These are phyloP conservation scores for Brachypalpus laphriformis DNA, from an alignment of 2,888 invertebrate genomes.

Conservation along the genomic window DNA sequence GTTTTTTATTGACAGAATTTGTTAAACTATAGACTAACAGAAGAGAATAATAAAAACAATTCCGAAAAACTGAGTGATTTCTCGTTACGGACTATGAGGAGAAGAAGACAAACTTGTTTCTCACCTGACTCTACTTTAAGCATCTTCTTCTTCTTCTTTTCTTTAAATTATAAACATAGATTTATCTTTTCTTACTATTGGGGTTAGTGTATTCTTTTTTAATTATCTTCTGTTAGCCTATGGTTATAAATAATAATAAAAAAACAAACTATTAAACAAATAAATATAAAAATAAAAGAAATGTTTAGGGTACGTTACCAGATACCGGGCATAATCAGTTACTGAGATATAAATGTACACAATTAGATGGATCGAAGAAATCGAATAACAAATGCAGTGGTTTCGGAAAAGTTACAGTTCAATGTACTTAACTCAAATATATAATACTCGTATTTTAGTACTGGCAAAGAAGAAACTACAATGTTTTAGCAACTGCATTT, in stretches of 20 bases:
- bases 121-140: not conserved
- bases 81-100: not conserved
- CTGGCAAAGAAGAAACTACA: no score
- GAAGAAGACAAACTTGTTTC: not conserved
- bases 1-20: not conserved
- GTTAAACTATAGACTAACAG: not conserved
- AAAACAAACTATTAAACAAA: not conserved
- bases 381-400: no score
- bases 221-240: conserved; percentile 39
- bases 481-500: no score
- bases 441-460: no score
- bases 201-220: not conserved
- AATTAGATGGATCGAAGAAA: no score
- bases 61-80: not conserved
- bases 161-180: not conserved
- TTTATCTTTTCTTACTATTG: not conserved
- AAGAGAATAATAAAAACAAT: not conserved
- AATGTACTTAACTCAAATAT: no score
- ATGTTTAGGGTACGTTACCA: not conserved
- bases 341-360: no score
- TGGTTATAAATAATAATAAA: conserved; percentile 1
- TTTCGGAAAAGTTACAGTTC: no score
- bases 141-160: not conserved
- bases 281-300: not conserved
- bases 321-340: no score